These are phyloP conservation scores for Propithecus perrieri DNA, from an alignment of 2,797 vertebrate genomes.

Conservation along the genomic window DNA sequence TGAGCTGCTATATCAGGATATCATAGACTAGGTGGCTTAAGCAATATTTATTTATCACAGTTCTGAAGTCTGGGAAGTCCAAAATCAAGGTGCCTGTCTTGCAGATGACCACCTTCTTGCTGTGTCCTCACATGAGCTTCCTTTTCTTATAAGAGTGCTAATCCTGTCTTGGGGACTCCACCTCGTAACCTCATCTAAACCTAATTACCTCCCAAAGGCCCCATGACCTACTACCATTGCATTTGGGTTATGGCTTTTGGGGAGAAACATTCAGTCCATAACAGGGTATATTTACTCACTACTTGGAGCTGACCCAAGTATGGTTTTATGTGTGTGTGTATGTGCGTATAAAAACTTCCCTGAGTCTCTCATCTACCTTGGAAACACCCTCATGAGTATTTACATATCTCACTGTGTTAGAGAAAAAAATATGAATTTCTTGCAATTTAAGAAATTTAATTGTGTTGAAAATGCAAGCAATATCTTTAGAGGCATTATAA, in stretches of 20 bases:
- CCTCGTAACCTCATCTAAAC: background rate
- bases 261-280: background rate
- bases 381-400: background rate
- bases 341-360: background rate
- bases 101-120: background rate
- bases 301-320: background rate
- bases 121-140: background rate
- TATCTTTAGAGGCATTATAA: background rate
- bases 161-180: too few species aligned
- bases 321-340: background rate
- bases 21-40: background rate
- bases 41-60: background rate
- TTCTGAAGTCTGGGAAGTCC: background rate
- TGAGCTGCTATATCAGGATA: too few species aligned
- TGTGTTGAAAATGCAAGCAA: background rate
- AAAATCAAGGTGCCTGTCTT: background rate
- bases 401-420: background rate
- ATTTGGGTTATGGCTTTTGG: background rate
- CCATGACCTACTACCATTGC: background rate
- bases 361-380: background rate
- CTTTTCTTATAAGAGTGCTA: background rate
- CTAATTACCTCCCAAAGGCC: background rate
- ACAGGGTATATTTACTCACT: background rate
- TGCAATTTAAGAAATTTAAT: background rate
- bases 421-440: background rate